phyloP scores from a whole-genome alignment of 2,113 vertebrate genomes.

The Tachysurus vachellii region DNA sequence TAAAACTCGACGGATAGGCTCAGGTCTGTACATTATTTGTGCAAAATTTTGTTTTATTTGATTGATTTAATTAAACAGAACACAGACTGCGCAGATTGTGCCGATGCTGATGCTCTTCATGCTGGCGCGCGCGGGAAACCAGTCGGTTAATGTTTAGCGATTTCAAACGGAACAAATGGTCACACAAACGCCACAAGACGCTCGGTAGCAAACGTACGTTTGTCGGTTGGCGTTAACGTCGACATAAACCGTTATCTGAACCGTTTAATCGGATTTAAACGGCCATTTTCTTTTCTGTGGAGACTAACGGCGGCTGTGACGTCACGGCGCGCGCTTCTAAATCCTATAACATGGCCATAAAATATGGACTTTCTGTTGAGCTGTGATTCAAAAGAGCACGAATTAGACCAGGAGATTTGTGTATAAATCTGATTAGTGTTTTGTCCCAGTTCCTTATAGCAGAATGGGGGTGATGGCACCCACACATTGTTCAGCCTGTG shows the following conservation, averaged over 20 bases:
- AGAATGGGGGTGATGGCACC: neutral
- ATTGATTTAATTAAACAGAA: neutral
- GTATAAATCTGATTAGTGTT: conserved; percentile 8
- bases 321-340: neutral
- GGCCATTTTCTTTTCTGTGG: neutral
- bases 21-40: neutral
- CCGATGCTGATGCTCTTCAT: neutral
- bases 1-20: neutral
- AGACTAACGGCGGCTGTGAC: neutral
- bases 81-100: neutral
- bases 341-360: too few relatives aligned
- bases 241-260: neutral
- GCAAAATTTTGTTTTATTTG: neutral
- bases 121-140: conserved; percentile 23
- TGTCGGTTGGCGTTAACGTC: neutral
- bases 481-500: neutral
- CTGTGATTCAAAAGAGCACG: neutral
- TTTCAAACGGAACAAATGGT: neutral
- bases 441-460: neutral
- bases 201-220: neutral
- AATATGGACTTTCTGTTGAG: neutral
- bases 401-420: too few relatives aligned
- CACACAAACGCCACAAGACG: too few relatives aligned
- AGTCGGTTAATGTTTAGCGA: neutral
- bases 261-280: conserved; percentile 4